Base-by-base conservation (phyloP, 35 echinoderm and acorn worm species). In the Lytechinus variegatus region DNA sequence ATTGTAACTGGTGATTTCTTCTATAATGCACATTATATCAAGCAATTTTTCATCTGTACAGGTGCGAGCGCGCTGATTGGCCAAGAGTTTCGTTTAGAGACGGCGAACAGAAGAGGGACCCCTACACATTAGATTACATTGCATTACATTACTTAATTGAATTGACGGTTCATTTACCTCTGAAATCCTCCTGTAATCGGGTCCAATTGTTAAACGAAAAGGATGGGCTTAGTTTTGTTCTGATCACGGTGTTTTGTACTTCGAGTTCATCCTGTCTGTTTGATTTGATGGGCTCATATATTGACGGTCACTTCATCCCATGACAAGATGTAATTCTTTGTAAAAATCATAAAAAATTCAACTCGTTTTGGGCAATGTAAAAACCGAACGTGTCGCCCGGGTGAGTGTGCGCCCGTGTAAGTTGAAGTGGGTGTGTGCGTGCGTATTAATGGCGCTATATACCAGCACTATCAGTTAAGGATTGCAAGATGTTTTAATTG, bases 61-160 rank as follows among this genome's bases (percentile, higher is more conserved):
- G 66, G 66, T 79, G 66, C 19, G 14, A 79, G 66, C 4, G 66
- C 66, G 8, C 19, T 79, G 66, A 79, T 79, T 79, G 66, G 66
- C 66, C n/a, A 5, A n/a, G 66, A 79, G 66, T 79, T 6, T 60
- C 10, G 57, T 4, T 24, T 79, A 24, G 66, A 79, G 66, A 79
- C 19, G n/a, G 66, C 19, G 66, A 44, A 79, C 66, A 79, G 66
- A n/a, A 8, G 66, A n/a, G 19, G 66, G 16, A 79, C 66, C 66
- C n/a, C 27, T 52, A 33, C 28, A 90, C 52, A 90, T 90, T 90
- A 90, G 16, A 90, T 44, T 44, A 44, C 33, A 44, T 44, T 44
- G 33, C 88, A 90, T 90, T 90, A 54, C 88, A 90, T 90, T 90
- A 90, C 52, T 90, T 90, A 90, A 90, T 90, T 90, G 88, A 90